Percentiles rank a stretch among this genome's conserved stretches.
Conservation (phyloP, 2,888 invertebrate genomes). For the Lithophane leautieri region DNA sequence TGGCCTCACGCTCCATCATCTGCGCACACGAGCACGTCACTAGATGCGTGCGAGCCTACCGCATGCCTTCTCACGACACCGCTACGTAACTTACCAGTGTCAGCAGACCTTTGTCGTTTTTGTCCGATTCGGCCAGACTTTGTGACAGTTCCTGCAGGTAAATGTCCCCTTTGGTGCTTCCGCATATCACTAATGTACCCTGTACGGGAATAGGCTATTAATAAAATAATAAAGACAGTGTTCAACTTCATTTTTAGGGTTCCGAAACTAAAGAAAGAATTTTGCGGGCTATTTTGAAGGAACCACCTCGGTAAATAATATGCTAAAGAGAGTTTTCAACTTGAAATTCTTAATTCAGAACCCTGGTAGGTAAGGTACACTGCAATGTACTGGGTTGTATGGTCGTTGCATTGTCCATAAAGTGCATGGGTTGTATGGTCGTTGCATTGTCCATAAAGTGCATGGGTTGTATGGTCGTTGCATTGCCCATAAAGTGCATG, state of each 20-base stretch:
- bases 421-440: no score
- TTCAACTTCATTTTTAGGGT: neutral
- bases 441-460: no score
- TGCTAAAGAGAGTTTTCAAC: neutral
- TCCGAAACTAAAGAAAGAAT: neutral
- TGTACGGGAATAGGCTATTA: constrained; percentile 64
- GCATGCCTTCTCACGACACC: neutral
- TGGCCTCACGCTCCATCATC: constrained; percentile 96
- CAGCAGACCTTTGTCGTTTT: constrained; percentile 93
- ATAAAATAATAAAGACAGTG: neutral
- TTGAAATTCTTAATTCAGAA: no score
- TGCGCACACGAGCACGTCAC: constrained; percentile 71
- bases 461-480: no score
- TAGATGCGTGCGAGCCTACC: neutral
- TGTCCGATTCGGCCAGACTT: constrained; percentile 91
- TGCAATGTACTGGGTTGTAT: no score
- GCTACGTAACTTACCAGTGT: constrained; percentile 90
- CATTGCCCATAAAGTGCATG: no score
- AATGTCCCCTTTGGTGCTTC: constrained; percentile 93
- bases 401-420: no score
- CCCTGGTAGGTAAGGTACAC: no score
- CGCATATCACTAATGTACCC: constrained; percentile 93
- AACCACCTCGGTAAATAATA: neutral
- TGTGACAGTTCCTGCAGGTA: constrained; percentile 94
- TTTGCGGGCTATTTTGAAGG: neutral